Percentiles rank a stretch among this genome's conserved stretches.
Conservation (phyloP, 2,113 vertebrate species). For the Puntigrus tetrazona region DNA sequence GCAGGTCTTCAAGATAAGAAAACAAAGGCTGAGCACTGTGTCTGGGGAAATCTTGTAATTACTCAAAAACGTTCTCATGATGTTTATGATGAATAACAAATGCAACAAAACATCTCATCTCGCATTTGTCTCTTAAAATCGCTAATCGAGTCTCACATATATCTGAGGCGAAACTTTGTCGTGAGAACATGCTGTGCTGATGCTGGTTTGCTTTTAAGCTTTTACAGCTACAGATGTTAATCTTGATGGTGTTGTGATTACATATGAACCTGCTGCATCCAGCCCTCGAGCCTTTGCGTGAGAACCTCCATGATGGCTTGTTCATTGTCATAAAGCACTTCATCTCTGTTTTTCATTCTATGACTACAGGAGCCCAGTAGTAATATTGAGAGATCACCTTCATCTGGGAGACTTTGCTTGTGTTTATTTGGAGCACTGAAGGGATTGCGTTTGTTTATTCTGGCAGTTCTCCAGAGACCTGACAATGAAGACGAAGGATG, state of each 20-base stretch:
- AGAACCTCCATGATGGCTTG: not conserved
- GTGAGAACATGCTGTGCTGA: not conserved
- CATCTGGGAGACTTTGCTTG: not conserved
- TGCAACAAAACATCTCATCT: not conserved
- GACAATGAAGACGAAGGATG: not conserved
- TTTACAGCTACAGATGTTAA: not conserved
- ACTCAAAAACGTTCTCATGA: not conserved
- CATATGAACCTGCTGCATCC: conserved; percentile 4
- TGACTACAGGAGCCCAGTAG: not conserved
- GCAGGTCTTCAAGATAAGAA: conserved; percentile 79
- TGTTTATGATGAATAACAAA: not conserved
- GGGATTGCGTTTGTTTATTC: conserved; percentile 36
- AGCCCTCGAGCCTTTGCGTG: conserved; percentile 16
- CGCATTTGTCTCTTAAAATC: too few relatives aligned
- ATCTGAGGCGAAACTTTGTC: not conserved
- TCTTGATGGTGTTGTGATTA: not conserved
- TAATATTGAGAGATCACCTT: conserved; percentile 3
- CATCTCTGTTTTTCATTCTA: conserved; percentile 33
- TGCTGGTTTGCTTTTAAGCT: not conserved
- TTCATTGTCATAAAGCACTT: conserved; percentile 6
- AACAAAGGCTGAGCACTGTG: not conserved
- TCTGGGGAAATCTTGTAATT: not conserved
- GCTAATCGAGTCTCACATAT: not conserved
- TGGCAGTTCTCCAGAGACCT: not conserved
- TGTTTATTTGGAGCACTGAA: not conserved